Conservation (phyloP, 2,113 vertebrate species). For the Tragelaphus scriptus region DNA sequence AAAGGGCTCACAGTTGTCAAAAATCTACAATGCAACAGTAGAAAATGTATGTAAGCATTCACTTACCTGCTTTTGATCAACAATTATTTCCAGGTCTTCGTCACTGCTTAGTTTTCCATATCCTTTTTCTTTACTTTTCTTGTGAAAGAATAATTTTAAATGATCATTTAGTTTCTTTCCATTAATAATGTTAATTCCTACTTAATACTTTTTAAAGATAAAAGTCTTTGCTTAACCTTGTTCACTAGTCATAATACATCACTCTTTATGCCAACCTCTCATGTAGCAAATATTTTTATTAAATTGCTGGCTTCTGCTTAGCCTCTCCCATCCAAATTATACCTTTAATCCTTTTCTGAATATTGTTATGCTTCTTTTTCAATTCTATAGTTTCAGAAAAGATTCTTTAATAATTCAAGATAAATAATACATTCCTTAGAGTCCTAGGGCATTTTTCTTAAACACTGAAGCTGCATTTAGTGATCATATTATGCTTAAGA, state of each 20-base stretch:
- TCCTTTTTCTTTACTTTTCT: conserved; percentile 74
- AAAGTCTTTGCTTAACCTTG: conserved; percentile 34
- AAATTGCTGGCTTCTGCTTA: background rate
- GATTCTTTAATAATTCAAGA: background rate
- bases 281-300: background rate
- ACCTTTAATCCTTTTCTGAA: background rate
- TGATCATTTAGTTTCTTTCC: conserved; percentile 62
- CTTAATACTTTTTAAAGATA: conserved; percentile 61
- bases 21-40: conserved; percentile 35
- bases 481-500: background rate
- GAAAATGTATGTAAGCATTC: conserved; percentile 50
- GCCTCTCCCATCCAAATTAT: background rate
- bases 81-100: conserved; percentile 67
- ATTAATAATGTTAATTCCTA: conserved; percentile 64
- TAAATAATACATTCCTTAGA: conserved; percentile 26
- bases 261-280: background rate
- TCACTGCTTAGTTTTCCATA: conserved; percentile 76
- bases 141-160: conserved; percentile 77
- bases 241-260: conserved; percentile 23
- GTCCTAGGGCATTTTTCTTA: conserved; percentile 16
- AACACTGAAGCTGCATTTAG: conserved; percentile 17
- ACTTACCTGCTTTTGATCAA: conserved; percentile 73
- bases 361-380: background rate
- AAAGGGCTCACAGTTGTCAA: background rate
- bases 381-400: background rate